These are phyloP conservation scores for Thelaira solivaga DNA, from an alignment of 2,888 invertebrate species.

Conservation along the genomic window DNA sequence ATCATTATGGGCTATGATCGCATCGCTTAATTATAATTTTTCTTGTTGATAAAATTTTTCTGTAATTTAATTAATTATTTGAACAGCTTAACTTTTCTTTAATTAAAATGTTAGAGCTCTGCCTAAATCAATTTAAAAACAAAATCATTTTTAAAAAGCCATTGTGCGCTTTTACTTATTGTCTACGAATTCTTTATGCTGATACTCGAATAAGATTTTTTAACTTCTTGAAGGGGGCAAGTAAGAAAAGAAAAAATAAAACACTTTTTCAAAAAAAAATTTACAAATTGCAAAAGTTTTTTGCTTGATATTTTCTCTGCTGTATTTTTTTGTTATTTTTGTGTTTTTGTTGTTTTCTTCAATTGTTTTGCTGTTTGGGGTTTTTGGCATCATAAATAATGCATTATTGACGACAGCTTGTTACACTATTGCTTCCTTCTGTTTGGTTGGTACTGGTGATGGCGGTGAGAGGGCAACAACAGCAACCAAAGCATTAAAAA, in stretches of 20 bases:
- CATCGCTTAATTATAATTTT: no score
- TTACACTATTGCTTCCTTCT: slow-evolving; percentile 50
- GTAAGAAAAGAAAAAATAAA: slow-evolving; percentile 8
- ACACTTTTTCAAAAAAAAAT: slow-evolving; percentile 22
- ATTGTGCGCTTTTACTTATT: slow-evolving; percentile 10
- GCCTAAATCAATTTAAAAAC: no score
- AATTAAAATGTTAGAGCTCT: background rate
- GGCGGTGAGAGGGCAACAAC: background rate
- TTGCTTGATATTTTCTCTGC: slow-evolving; percentile 14
- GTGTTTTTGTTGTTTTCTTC: slow-evolving; percentile 18
- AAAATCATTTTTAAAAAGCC: no score
- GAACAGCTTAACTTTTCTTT: no score
- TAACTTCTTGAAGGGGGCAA: background rate
- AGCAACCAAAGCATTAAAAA: no score
- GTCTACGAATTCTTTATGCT: no score
- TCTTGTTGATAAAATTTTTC: no score
- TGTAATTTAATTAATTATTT: no score
- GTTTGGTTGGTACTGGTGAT: background rate
- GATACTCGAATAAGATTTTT: no score
- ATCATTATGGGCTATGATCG: no score
- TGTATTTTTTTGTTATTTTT: slow-evolving; percentile 2
- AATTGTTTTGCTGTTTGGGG: slow-evolving; percentile 57
- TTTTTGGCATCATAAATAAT: slow-evolving; percentile 61
- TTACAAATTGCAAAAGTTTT: slow-evolving; percentile 55
- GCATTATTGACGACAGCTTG: slow-evolving; percentile 62